These are phyloP conservation scores for Portevinia maculata DNA, from an alignment of 2,888 invertebrate species.

Conservation along the genomic window DNA sequence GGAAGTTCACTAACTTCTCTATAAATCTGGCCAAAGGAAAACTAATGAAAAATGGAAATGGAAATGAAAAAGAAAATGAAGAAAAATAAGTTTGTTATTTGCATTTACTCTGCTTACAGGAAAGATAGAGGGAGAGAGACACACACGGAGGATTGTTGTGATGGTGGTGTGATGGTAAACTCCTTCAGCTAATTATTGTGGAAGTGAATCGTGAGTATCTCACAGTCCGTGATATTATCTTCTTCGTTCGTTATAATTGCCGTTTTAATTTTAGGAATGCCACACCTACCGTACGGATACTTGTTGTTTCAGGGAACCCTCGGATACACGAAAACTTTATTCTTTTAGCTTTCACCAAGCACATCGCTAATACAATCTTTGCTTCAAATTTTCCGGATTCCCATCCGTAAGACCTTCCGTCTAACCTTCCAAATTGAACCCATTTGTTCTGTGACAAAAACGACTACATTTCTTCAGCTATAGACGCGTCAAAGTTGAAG, in stretches of 20 bases:
- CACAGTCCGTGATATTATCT: constrained; percentile 59
- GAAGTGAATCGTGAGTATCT: constrained; percentile 50
- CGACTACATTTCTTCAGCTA: constrained; percentile 18
- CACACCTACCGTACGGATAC: constrained; percentile 46
- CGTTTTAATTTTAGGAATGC: constrained; percentile 69
- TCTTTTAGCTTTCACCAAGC: constrained; percentile 65
- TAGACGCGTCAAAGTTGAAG: constrained; percentile 44
- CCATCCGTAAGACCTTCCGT: constrained; percentile 62
- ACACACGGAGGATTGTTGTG: neutral
- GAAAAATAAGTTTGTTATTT: constrained; percentile 26
- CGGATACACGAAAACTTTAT: constrained; percentile 12
- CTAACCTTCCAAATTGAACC: constrained; percentile 62
- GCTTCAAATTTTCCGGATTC: constrained; percentile 33
- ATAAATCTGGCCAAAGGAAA: constrained; percentile 39
- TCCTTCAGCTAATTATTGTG: constrained; percentile 60
- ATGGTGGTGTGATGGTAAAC: constrained; percentile 7
- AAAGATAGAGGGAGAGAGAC: constrained; percentile 1
- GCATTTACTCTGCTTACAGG: constrained; percentile 50
- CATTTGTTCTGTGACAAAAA: constrained; percentile 36
- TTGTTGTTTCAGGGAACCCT: neutral
- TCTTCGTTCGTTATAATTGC: constrained; percentile 69
- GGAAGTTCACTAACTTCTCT: constrained; percentile 70
- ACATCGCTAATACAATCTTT: neutral
- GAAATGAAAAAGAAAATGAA: too few species aligned
- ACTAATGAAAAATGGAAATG: constrained; percentile 66